Evolutionary conservation across 1,140 invertebrate genomes (phyloP).

Genomic region (Adelges cooleyi): DNA sequence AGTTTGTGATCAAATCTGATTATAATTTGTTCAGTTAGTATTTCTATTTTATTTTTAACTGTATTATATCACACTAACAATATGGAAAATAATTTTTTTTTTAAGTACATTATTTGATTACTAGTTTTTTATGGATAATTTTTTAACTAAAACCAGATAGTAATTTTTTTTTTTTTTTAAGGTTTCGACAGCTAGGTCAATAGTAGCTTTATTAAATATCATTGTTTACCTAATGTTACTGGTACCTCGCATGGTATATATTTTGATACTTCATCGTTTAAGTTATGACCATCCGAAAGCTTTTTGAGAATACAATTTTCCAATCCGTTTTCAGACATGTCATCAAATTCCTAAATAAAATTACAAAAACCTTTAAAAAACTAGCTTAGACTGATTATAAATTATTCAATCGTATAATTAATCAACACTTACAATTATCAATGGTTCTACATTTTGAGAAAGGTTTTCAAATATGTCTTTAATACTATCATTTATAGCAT

Average conservation of each 20-base stretch:
- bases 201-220: no score
- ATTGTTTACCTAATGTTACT: no score
- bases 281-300: neutral
- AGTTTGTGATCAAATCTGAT: no score
- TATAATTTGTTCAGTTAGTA: no score
- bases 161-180: no score
- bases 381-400: neutral
- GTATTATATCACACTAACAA: no score
- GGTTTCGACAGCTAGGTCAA: no score
- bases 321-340: neutral
- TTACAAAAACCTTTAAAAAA: neutral
- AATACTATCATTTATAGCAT: neutral
- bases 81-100: no score
- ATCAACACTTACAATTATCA: neutral
- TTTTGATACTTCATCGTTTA: constrained; percentile 1
- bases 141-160: no score
- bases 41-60: no score
- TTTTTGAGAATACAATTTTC: constrained; percentile 7
- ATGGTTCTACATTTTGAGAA: neutral
- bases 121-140: no score
- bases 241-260: neutral
- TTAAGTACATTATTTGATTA: no score
- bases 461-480: neutral
- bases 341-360: neutral
- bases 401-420: neutral